A percentile compares a stretch with the other conserved stretches of the same genome.
Evolutionary conservation across 2,797 vertebrate genomes (phyloP).

Genomic region (Valencia hispanica): DNA sequence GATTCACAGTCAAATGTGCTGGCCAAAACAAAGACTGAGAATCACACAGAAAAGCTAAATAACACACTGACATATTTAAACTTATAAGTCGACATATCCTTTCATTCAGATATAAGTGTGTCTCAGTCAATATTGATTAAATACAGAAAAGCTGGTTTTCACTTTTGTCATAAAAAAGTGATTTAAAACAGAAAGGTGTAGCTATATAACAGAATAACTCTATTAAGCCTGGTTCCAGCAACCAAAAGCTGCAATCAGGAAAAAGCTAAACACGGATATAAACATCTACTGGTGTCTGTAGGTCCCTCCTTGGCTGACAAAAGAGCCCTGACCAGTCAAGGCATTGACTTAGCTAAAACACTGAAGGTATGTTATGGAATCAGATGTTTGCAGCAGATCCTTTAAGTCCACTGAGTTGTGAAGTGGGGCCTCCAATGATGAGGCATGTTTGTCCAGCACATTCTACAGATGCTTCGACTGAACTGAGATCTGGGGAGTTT

Average conservation of each 20-base stretch:
- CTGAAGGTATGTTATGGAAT: not conserved
- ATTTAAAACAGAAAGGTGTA: not conserved
- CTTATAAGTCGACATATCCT: not conserved
- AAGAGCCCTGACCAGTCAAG: not conserved
- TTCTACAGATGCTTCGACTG: not conserved
- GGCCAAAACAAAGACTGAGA: constrained; percentile 27
- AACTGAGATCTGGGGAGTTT: not conserved
- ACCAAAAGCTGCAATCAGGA: constrained; percentile 1
- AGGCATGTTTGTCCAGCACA: not conserved
- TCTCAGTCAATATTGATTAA: constrained; percentile 11
- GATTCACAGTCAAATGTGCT: constrained; percentile 15
- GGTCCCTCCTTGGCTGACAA: not conserved
- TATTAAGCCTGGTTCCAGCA: not conserved
- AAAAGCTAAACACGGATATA: not conserved
- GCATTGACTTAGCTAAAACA: not conserved
- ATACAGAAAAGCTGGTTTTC: constrained; percentile 11
- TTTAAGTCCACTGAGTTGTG: not conserved
- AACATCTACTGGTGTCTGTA: not conserved
- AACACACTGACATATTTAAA: constrained; percentile 6
- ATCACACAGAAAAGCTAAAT: constrained; percentile 3
- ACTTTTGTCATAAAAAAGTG: constrained; percentile 26
- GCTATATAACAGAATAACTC: not conserved
- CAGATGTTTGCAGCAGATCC: not conserved
- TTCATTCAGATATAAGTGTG: not conserved
- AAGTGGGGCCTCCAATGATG: not conserved